phyloP scores from a whole-genome alignment of 2,113 vertebrate species.

The Callorhinus ursinus region DNA sequence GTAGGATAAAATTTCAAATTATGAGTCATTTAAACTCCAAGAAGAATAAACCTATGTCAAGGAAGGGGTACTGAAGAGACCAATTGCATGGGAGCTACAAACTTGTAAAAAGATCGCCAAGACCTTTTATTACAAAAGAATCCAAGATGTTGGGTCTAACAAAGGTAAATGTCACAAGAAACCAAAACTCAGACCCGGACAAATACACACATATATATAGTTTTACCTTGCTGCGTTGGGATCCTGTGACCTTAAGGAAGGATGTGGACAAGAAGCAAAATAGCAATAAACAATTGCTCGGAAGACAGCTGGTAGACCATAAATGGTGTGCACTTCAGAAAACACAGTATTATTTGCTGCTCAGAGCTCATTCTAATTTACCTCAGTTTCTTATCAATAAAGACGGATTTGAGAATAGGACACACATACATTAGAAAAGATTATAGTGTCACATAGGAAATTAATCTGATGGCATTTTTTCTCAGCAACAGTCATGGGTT shows the following conservation, averaged over 20 bases:
- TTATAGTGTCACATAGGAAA: background rate
- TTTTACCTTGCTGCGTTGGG: constrained; percentile 91
- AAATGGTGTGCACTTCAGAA: constrained; percentile 68
- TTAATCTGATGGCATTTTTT: background rate
- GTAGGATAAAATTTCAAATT: constrained; percentile 38
- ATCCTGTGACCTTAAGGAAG: constrained; percentile 91
- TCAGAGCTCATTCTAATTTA: constrained; percentile 21
- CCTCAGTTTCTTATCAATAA: background rate
- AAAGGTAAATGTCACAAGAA: constrained; percentile 85
- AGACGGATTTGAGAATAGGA: constrained; percentile 47
- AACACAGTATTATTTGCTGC: constrained; percentile 21
- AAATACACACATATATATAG: constrained; percentile 87
- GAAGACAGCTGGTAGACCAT: constrained; percentile 80
- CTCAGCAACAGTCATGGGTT: background rate
- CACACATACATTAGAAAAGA: background rate
- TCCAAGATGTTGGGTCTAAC: constrained; percentile 87
- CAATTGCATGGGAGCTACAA: constrained; percentile 57
- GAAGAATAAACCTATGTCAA: constrained; percentile 48
- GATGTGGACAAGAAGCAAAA: constrained; percentile 90
- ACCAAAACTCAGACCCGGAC: constrained; percentile 86
- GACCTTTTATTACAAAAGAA: constrained; percentile 70
- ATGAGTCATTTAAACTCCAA: constrained; percentile 45
- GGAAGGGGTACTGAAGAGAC: constrained; percentile 58
- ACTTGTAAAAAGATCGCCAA: constrained; percentile 59
- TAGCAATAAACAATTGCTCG: constrained; percentile 87